Evolutionary conservation across 1,140 invertebrate species (phyloP), one percentile per base, ranked within the genome.

Genomic region (Lanistes nyassanus): DNA sequence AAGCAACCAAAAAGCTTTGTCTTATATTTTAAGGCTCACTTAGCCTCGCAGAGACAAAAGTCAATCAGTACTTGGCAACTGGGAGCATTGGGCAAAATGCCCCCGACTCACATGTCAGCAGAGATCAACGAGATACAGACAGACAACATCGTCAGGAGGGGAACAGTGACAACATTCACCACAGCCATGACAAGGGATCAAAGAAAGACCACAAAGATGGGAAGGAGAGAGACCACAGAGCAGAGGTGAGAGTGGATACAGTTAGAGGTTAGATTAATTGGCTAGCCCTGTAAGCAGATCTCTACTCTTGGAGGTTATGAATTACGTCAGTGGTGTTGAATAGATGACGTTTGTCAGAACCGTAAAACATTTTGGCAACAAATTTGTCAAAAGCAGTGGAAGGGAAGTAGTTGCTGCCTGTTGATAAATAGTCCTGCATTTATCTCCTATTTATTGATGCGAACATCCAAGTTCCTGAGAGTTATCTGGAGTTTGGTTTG

Each of bases 31-130:
- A 60, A 84, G 83, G 79, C 55, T 77, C 81, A 34, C 78, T 77
- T 67, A 81, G 75, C 71, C 74, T 79, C 53, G 78, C 82, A 66
- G 81, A 81, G 72, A 79, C 76, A 66, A 82, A 82, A 60, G 76
- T 79, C 62, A 82, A 79, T 69, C 79, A 83, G 75, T 76, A 79
- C 65, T 47, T 76, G 75, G 71, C 78, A 69, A 80, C 75, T 42
- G 68, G 78, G 13, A 78, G 80, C 69, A 72, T 72, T 62, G 69
- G 69, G 11, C 53, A 72, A 42, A 72, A 62, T 23, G 69, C 69
- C 5, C 69, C 69, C 31, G 56, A 31, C n/a, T 7, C 56, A 11
- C 56, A 26, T 31, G 21, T 4, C 19, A 72, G 26, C 31, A 31
- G 69, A 34, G 69, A 72, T 55, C 55, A 72, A 19, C 16, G 47